phyloP scores from a whole-genome alignment of 2,888 invertebrate species.

The Elgonia sp. region DNA sequence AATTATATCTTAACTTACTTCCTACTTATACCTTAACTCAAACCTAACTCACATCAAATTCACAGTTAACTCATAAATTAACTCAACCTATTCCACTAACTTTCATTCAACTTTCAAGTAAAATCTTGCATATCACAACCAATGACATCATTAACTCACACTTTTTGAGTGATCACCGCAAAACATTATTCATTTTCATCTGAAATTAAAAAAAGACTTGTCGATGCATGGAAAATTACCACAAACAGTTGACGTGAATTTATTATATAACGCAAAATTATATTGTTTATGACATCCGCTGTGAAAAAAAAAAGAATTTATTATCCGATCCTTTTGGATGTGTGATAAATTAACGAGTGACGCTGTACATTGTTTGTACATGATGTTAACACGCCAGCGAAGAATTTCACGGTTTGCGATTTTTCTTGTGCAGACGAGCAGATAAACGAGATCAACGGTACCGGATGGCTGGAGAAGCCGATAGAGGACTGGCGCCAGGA shows the following conservation, averaged over 20 bases:
- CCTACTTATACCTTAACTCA: too few species aligned
- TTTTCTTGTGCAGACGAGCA: conserved; percentile 80
- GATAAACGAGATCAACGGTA: conserved; percentile 81
- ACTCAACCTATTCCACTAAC: too few species aligned
- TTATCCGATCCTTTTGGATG: conserved; percentile 41
- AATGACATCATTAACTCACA: too few species aligned
- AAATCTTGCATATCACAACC: too few species aligned
- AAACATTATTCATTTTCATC: conserved; percentile 9
- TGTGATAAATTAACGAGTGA: conserved; percentile 11
- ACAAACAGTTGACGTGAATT: conserved; percentile 20
- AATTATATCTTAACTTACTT: too few species aligned
- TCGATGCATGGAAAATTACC: conserved; percentile 44
- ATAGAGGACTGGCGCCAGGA: conserved; percentile 88
- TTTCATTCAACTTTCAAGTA: too few species aligned
- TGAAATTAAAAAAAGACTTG: conserved; percentile 23
- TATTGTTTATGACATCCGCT: conserved; percentile 65
- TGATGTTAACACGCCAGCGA: conserved; percentile 10
- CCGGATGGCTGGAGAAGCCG: conserved; percentile 88
- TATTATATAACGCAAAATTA: conserved; percentile 65
- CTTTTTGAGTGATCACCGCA: not conserved
- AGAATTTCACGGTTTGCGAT: conserved; percentile 43
- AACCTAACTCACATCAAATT: too few species aligned
- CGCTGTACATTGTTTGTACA: conserved; percentile 26
- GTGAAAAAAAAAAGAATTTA: conserved; percentile 43
- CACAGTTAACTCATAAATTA: too few species aligned